Evolutionary conservation across 2,888 invertebrate genomes (phyloP), one percentile per base, ranked within the genome.

Genomic region (Acanthosepion lycidas): DNA sequence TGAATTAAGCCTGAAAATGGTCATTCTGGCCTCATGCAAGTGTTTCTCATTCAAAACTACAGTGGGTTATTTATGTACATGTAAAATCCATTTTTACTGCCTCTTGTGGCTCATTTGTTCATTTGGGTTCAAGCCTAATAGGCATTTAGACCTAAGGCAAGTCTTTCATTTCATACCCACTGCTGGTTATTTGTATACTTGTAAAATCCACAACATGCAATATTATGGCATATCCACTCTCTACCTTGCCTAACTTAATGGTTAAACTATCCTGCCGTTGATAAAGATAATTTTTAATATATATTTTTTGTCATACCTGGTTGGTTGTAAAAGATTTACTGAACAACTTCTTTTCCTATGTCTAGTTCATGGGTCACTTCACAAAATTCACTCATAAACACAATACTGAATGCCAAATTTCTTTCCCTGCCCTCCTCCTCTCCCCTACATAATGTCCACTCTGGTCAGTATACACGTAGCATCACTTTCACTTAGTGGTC

Each of bases 221-320:
- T n/a, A n/a, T 78, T 78, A 28, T 28, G 42, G n/a, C 33, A 18
- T 78, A n/a, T 33, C 78, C n/a, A 78, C 78, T 78, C 78, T n/a
- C n/a, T 78, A 78, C 78, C n/a, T 78, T 78, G 78, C 78, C 78
- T 78, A n/a, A 78, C n/a, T 78, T 78, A 78, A n/a, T 78, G n/a
- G n/a, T 78, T 78, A 33, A n/a, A 78, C 78, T 78, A 78, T 78
- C 78, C 78, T 78, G 78, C 78, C 78, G 78, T 78, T 78, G 78
- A 78, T 78, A 78, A 78, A 78, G n/a, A 78, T 78, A 78, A 78
- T 78, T 78, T n/a, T 78, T n/a, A n/a, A 78, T 78, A 78, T 78
- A 78, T 78, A 59, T 59, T 59, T 59, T 59, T 59, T 23, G 23
- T 59, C 23, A 59, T 59, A 6, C 78, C 18, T 78, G 78, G 78